phyloP scores from a whole-genome alignment of 2,888 invertebrate species.

The Idaea dimidiata region DNA sequence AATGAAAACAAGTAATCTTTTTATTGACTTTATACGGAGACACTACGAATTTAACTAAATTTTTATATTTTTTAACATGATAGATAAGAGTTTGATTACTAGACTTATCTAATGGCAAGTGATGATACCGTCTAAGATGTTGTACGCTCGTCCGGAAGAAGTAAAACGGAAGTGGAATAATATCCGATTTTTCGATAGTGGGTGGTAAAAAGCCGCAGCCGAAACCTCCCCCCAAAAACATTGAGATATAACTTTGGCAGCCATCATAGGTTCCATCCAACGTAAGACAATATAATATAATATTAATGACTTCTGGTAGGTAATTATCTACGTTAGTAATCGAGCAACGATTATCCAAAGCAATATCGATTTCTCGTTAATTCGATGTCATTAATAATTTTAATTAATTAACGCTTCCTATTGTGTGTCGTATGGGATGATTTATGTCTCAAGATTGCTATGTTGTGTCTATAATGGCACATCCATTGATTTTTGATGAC shows the following conservation, averaged over 20 bases:
- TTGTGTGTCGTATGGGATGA: conserved; percentile 56
- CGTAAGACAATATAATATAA: background rate
- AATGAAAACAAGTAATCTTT: no score
- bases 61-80: no score
- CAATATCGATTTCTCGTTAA: conserved; percentile 73
- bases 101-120: no score
- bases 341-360: conserved; percentile 29
- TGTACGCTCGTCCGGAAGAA: no score
- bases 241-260: background rate
- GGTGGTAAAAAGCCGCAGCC: no score
- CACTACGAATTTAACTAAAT: no score
- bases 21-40: no score
- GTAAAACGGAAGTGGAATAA: no score
- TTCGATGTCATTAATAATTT: conserved; percentile 74
- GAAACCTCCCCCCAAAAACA: background rate
- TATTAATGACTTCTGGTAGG: background rate
- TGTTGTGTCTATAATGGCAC: conserved; percentile 17
- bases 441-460: conserved; percentile 59
- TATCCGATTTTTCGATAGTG: no score
- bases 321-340: conserved; percentile 20
- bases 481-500: conserved; percentile 17
- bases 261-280: background rate
- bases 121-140: no score
- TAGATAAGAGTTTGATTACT: no score
- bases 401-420: conserved; percentile 65